Evolutionary conservation across 2,113 vertebrate genomes (phyloP).

Genomic region (Onychostoma macrolepis): DNA sequence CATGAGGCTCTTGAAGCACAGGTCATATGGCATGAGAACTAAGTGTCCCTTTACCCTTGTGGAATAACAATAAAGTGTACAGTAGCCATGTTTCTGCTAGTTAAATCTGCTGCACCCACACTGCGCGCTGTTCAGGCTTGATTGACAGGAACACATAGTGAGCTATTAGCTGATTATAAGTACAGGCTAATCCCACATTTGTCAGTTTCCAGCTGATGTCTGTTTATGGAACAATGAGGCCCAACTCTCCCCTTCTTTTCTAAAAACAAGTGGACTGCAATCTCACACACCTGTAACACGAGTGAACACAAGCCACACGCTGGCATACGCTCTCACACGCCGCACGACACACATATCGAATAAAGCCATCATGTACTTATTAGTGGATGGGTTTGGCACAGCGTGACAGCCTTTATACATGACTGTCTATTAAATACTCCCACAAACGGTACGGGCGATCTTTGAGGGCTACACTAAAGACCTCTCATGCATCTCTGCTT

Average conservation of each 20-base stretch:
- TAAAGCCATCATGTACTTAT: slow-evolving; percentile 73
- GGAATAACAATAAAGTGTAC: slow-evolving; percentile 20
- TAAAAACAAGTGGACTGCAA: slow-evolving; percentile 65
- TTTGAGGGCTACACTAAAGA: slow-evolving; percentile 7
- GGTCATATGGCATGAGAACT: slow-evolving; percentile 22
- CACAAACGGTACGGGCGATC: slow-evolving; percentile 14
- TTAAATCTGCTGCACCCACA: slow-evolving; percentile 33
- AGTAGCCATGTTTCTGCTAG: slow-evolving; percentile 35
- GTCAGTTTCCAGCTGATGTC: slow-evolving; percentile 68
- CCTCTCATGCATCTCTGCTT: background rate
- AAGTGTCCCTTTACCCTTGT: slow-evolving; percentile 23
- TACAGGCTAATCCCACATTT: slow-evolving; percentile 64
- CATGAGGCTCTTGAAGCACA: slow-evolving; percentile 19
- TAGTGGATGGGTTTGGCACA: slow-evolving; percentile 65
- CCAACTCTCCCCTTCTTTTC: slow-evolving; percentile 57
- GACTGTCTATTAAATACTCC: slow-evolving; percentile 58
- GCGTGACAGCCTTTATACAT: slow-evolving; percentile 58
- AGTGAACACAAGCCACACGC: slow-evolving; percentile 70
- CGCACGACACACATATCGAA: slow-evolving; percentile 69
- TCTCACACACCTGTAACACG: slow-evolving; percentile 72
- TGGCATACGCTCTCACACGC: slow-evolving; percentile 72
- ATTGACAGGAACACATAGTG: slow-evolving; percentile 62
- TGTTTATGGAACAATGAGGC: slow-evolving; percentile 61
- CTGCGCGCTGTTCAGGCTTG: slow-evolving; percentile 57
- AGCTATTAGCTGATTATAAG: slow-evolving; percentile 66